Base-by-base conservation (phyloP, 2,113 vertebrate species). In the Camelus bactrianus region DNA sequence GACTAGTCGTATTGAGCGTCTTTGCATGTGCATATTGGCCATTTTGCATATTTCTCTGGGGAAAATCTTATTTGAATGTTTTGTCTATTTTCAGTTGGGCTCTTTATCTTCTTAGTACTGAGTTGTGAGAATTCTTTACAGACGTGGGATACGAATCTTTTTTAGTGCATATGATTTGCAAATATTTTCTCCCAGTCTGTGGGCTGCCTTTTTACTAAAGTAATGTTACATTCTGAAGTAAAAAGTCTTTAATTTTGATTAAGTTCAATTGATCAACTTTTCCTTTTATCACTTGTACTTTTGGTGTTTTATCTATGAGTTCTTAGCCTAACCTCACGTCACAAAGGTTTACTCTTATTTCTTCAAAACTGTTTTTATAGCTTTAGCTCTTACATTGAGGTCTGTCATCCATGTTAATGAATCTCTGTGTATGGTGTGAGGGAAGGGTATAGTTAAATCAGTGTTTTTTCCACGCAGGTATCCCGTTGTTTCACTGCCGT, bases 401-500 rank as follows among this genome's bases (percentile, higher is more conserved):
- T 16, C 28, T 64, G 38, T 16, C 19, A 14, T 60, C 22, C 28
- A 46, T 52, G 85, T 52, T 80, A 64, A 32, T 38, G 76, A 30
- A 8, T 46, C 38, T 64, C 70, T 80, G 16, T 52, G 30, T 32
- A 4, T 20, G 48, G 48, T 76, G 16, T 50, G 42, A 84, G 32
- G 52, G 14, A 84, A 38, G 56, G 42, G 10, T 70, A 62, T 72
- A 2, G 9, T 46, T 35, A 28, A 20, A 5, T 35, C 38, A 8
- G 0, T 26, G 1, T 72, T 67, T 38, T 46, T 28, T 79, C 85
- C 16, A n/a, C 0, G 6, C 30, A 10, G 52, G 2, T 6, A 20
- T 1, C 15, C 15, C 9, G 0, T 10, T 15, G 20, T 30, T 10
- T n/a, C 10, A n/a, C n/a, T 12, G 48, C 5, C 4, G 0, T 22